Evolutionary conservation across 2,888 invertebrate species (phyloP).

Genomic region (Masnerella sp.): DNA sequence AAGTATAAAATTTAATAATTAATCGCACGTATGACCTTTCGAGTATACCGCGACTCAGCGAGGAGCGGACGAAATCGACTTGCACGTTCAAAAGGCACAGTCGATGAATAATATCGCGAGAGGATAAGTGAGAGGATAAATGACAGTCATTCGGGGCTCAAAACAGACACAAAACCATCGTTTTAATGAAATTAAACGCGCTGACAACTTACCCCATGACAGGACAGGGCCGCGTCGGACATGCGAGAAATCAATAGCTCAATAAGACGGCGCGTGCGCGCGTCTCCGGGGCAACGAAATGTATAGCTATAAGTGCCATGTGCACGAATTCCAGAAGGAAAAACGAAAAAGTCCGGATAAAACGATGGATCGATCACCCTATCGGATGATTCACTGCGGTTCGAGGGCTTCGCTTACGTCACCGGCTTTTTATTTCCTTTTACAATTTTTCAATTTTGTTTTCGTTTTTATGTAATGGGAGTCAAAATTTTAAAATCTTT

Average conservation of each 20-base stretch:
- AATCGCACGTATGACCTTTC: slow-evolving; percentile 33
- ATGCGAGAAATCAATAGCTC: slow-evolving; percentile 69
- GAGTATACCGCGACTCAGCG: slow-evolving; percentile 23
- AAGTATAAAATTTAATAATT: slow-evolving; percentile 44
- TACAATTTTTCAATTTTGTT: no score
- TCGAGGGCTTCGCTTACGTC: background rate
- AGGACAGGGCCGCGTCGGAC: slow-evolving; percentile 69
- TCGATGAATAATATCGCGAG: no score
- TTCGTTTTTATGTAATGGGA: no score
- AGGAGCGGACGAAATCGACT: no score
- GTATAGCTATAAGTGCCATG: slow-evolving; percentile 44
- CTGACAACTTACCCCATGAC: slow-evolving; percentile 75
- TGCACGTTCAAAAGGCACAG: no score
- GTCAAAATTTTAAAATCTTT: no score
- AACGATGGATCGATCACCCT: slow-evolving; percentile 18
- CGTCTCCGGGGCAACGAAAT: slow-evolving; percentile 57
- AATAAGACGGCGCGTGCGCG: slow-evolving; percentile 74
- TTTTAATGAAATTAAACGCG: slow-evolving; percentile 57
- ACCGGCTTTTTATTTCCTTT: no score
- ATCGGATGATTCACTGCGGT: slow-evolving; percentile 31
- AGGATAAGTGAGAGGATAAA: no score
- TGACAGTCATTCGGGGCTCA: background rate
- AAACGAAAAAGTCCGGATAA: slow-evolving; percentile 25
- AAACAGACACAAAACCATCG: slow-evolving; percentile 26
- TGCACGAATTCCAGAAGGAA: slow-evolving; percentile 62